phyloP scores from a whole-genome alignment of 2,113 vertebrate species.

The Larimichthys polyactis region DNA sequence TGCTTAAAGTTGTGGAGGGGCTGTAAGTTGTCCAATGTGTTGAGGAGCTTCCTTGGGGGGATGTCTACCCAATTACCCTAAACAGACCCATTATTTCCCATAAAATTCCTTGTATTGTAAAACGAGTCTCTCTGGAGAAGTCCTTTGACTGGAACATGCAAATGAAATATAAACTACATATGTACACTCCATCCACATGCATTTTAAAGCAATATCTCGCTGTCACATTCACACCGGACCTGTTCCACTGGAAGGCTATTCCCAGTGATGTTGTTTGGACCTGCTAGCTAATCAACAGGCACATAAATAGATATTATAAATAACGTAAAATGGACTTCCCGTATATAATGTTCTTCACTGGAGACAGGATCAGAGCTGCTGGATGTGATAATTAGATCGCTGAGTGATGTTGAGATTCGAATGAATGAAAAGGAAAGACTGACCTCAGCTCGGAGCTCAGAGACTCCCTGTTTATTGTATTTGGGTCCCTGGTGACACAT shows the following conservation, averaged over 20 bases:
- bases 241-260: slow-evolving; percentile 8
- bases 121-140: slow-evolving; percentile 35
- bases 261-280: slow-evolving; percentile 54
- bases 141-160: slow-evolving; percentile 24
- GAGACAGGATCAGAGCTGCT: slow-evolving; percentile 72
- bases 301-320: slow-evolving; percentile 53
- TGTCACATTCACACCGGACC: slow-evolving; percentile 24
- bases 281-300: slow-evolving; percentile 66
- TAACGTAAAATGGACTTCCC: slow-evolving; percentile 37
- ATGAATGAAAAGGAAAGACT: slow-evolving; percentile 40
- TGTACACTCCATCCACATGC: not conserved
- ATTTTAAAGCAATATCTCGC: slow-evolving; percentile 1
- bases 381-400: slow-evolving; percentile 80
- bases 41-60: slow-evolving; percentile 47
- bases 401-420: slow-evolving; percentile 39
- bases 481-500: slow-evolving; percentile 59
- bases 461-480: slow-evolving; percentile 68
- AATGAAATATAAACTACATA: slow-evolving; percentile 33
- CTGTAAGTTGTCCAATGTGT: slow-evolving; percentile 42
- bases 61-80: slow-evolving; percentile 57
- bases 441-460: slow-evolving; percentile 41
- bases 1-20: slow-evolving; percentile 39
- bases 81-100: slow-evolving; percentile 65
- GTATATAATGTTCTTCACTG: slow-evolving; percentile 31
- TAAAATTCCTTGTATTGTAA: slow-evolving; percentile 39